A percentile compares a stretch with the other conserved stretches of the same genome.
phyloP scores from a whole-genome alignment of 2,113 vertebrate species.

The Apteryx mantelli region DNA sequence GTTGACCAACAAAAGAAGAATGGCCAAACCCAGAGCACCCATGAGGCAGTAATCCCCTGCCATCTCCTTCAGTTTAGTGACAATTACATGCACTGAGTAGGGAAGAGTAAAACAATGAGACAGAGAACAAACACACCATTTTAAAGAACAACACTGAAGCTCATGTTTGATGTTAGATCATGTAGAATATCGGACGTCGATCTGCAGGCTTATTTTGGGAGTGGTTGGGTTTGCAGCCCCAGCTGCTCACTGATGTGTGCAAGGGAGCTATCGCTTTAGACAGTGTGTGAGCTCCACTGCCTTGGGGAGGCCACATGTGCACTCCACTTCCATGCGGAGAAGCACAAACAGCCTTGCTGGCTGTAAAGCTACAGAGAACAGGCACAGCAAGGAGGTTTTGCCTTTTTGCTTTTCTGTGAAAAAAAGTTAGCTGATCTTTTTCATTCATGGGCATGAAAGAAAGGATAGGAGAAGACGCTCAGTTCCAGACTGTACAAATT shows the following conservation, averaged over 20 bases:
- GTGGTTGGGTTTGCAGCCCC: neutral
- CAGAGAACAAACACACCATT: neutral
- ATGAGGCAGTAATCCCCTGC: neutral
- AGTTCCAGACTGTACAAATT: neutral
- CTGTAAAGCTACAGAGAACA: neutral
- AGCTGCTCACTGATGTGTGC: neutral
- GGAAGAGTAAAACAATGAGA: neutral
- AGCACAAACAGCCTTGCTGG: neutral
- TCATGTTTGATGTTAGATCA: neutral
- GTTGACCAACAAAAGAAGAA: neutral
- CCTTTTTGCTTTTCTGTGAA: neutral
- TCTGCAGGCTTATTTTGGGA: neutral
- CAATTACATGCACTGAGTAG: neutral
- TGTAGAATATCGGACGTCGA: neutral
- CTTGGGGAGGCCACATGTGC: neutral
- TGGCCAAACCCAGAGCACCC: neutral
- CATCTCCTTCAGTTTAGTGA: neutral
- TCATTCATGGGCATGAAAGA: neutral
- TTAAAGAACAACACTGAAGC: neutral
- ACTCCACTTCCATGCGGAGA: neutral
- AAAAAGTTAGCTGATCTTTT: neutral
- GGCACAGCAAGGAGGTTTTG: neutral
- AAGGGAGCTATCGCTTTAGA: neutral
- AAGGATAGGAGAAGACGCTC: neutral
- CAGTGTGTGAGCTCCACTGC: neutral